phyloP scores from a whole-genome alignment of 2,113 vertebrate genomes.

The Colistium nudipinnis region DNA sequence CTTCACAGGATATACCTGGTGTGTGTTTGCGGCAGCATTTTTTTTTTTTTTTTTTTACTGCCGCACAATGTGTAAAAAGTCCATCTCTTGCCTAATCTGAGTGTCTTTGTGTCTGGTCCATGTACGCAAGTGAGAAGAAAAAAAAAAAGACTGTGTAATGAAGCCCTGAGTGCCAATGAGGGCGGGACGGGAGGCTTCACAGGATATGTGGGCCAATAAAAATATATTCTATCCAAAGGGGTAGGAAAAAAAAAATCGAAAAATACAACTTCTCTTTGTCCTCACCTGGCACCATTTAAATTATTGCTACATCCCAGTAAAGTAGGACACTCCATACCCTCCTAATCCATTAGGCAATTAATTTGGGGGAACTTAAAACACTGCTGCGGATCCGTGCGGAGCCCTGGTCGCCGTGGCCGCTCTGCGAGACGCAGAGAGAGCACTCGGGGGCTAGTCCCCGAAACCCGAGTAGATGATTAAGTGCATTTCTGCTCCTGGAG shows the following conservation, averaged over 20 bases:
- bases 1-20: constrained; percentile 42
- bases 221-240: constrained; percentile 60
- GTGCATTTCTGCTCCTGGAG: constrained; percentile 79
- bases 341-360: constrained; percentile 80
- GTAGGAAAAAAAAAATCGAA: constrained; percentile 52
- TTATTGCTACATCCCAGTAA: constrained; percentile 71
- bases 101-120: constrained; percentile 30
- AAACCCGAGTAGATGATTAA: constrained; percentile 82
- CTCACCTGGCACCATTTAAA: constrained; percentile 80
- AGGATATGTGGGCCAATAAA: constrained; percentile 75
- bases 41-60: too few relatives aligned
- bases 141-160: constrained; percentile 66
- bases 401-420: constrained; percentile 62
- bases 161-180: constrained; percentile 70
- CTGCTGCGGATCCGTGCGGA: constrained; percentile 65
- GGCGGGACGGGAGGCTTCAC: constrained; percentile 28
- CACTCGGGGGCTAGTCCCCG: constrained; percentile 76
- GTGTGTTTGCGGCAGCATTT: neutral
- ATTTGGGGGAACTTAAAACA: constrained; percentile 75
- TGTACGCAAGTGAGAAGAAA: constrained; percentile 31
- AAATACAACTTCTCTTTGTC: constrained; percentile 77
- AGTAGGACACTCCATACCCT: constrained; percentile 74
- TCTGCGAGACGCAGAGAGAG: constrained; percentile 70
- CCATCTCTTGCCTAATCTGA: constrained; percentile 9
- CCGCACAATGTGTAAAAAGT: constrained; percentile 3